Percentiles rank a stretch among this genome's conserved stretches.
phyloP scores from a whole-genome alignment of 2,888 invertebrate genomes.

The Lissonota sp. region DNA sequence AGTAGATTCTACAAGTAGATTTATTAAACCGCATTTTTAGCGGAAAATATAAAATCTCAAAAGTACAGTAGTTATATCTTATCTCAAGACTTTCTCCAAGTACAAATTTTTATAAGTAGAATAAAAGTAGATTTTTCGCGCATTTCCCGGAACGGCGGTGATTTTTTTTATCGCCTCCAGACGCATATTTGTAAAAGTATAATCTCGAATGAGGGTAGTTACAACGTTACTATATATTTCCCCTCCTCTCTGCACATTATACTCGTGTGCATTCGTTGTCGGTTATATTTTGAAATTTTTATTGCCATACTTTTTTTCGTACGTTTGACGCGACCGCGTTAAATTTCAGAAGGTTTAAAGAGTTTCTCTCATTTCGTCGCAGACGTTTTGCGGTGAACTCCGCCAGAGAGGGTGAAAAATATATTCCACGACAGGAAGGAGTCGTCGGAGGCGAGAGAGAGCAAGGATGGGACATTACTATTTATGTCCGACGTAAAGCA shows the following conservation, averaged over 20 bases:
- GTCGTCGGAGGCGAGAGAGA: constrained; percentile 3
- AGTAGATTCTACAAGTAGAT: too few relatives aligned
- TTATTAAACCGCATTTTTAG: too few relatives aligned
- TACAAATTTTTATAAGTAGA: too few relatives aligned
- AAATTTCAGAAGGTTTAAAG: constrained; percentile 16
- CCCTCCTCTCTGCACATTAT: neutral
- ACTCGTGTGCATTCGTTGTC: neutral
- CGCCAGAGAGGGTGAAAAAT: neutral
- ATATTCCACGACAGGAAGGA: neutral
- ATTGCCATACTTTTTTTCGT: constrained; percentile 3
- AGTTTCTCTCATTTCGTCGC: constrained; percentile 26
- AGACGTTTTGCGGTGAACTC: constrained; percentile 11
- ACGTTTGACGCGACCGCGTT: neutral
- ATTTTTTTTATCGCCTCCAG: too few relatives aligned
- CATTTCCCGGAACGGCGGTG: too few relatives aligned
- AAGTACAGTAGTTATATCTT: too few relatives aligned
- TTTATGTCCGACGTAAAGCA: constrained; percentile 49
- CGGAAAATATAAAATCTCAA: too few relatives aligned
- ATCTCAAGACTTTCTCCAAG: too few relatives aligned
- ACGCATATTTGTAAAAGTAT: neutral
- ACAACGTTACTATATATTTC: too few relatives aligned
- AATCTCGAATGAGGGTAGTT: neutral
- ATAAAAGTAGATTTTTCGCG: too few relatives aligned
- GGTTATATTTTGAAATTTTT: neutral
- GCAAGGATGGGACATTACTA: constrained; percentile 44